Evolutionary conservation across 2,888 invertebrate genomes (phyloP).

Genomic region (Entomobrya multifasciata): DNA sequence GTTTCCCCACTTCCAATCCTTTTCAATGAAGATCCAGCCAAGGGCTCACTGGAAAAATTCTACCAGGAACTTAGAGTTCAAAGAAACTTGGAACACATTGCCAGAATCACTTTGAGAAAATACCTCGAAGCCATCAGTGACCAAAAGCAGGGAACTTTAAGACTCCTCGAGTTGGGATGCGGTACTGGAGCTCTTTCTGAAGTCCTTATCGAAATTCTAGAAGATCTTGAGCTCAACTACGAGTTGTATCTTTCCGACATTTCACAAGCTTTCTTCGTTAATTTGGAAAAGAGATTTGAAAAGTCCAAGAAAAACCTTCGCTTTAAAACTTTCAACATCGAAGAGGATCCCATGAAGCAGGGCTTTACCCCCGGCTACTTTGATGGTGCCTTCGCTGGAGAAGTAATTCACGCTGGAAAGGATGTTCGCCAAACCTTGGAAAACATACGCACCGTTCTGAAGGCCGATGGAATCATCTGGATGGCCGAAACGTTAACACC

Average conservation of each 20-base stretch:
- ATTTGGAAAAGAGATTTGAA: conserved; percentile 60
- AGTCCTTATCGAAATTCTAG: conserved; percentile 35
- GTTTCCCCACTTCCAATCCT: conserved; percentile 56
- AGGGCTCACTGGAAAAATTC: conserved; percentile 56
- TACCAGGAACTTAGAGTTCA: conserved; percentile 59
- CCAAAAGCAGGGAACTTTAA: conserved; percentile 14
- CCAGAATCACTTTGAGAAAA: background rate
- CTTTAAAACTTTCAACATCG: conserved; percentile 68
- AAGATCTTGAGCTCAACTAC: conserved; percentile 19
- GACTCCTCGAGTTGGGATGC: conserved; percentile 61
- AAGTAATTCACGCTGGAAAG: conserved; percentile 68
- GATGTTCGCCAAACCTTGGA: conserved; percentile 45
- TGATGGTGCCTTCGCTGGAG: conserved; percentile 60
- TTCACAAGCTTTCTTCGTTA: conserved; percentile 61
- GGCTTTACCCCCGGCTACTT: conserved; percentile 68
- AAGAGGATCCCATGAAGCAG: conserved; percentile 69
- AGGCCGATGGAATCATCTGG: conserved; percentile 50
- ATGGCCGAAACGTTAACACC: conserved; percentile 51
- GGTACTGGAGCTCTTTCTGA: conserved; percentile 63
- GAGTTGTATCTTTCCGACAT: conserved; percentile 64
- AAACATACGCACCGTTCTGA: conserved; percentile 46
- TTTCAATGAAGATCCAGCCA: conserved; percentile 57
- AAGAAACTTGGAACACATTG: conserved; percentile 23
- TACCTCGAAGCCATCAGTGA: conserved; percentile 34
- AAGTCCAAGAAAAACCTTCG: conserved; percentile 52